Evolutionary conservation across 2,888 invertebrate genomes (phyloP).

Genomic region (Plebejus anna): DNA sequence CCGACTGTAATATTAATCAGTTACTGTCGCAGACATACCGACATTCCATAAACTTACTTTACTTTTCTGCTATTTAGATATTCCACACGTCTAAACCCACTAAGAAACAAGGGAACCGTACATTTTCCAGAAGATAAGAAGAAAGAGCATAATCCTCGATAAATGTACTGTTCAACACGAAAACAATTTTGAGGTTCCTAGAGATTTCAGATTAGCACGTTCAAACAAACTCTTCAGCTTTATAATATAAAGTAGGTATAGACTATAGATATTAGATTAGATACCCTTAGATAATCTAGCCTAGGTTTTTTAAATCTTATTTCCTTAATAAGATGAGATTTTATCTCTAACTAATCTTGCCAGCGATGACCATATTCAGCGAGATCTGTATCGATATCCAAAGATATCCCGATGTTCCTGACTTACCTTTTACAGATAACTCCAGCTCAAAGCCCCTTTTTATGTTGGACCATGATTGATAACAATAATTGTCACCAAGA

Average conservation of each 20-base stretch:
- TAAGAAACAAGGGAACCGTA: no score
- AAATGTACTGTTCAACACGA: no score
- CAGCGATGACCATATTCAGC: neutral
- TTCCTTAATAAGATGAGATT: neutral
- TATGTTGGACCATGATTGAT: no score
- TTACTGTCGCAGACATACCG: neutral
- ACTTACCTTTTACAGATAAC: neutral
- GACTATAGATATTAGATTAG: neutral
- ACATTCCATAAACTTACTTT: neutral
- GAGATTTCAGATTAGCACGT: no score
- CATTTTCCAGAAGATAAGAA: no score
- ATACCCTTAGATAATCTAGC: neutral
- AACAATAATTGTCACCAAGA: no score
- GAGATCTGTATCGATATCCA: neutral
- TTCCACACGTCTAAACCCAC: no score
- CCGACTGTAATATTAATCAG: slow-evolving; percentile 3
- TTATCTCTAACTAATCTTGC: neutral
- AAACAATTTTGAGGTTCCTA: no score
- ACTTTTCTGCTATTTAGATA: no score
- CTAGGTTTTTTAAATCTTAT: neutral
- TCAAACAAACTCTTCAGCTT: no score
- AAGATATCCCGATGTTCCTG: neutral
- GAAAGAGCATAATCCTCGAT: no score
- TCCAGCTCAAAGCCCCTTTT: neutral
- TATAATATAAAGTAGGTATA: no score